These are phyloP conservation scores for Drosophila helvetica DNA, from an alignment of 2,888 invertebrate species.

Conservation along the genomic window DNA sequence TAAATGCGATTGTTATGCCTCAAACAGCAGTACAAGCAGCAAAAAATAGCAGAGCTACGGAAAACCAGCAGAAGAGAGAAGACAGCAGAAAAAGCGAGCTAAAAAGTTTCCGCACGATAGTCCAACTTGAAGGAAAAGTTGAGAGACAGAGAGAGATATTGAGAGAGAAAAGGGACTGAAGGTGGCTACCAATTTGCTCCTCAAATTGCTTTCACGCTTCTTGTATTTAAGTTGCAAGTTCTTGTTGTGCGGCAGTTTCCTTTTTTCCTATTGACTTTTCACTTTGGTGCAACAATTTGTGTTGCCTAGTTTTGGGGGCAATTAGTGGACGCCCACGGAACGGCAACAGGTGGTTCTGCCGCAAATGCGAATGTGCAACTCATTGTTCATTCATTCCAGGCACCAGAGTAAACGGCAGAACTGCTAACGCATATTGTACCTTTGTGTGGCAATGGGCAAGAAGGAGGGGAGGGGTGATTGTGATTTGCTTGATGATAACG, in stretches of 20 bases:
- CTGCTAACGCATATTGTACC: slow-evolving; percentile 12
- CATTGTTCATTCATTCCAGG: slow-evolving; percentile 71
- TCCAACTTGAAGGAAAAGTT: slow-evolving; percentile 75
- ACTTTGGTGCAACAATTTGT: slow-evolving; percentile 44
- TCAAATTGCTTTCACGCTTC: slow-evolving; percentile 50
- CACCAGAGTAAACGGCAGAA: slow-evolving; percentile 27
- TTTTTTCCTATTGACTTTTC: slow-evolving; percentile 56
- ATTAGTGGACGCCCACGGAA: slow-evolving; percentile 50
- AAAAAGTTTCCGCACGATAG: slow-evolving; percentile 46
- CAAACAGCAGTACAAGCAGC: slow-evolving; percentile 43
- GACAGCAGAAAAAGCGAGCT: slow-evolving; percentile 22
- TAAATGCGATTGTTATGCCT: slow-evolving; percentile 75
- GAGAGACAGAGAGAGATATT: slow-evolving; percentile 50
- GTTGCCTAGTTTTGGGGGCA: slow-evolving; percentile 61
- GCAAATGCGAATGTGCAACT: slow-evolving; percentile 41
- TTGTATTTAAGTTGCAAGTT: slow-evolving; percentile 69
- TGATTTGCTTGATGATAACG: slow-evolving; percentile 40
- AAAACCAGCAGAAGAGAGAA: slow-evolving; percentile 1
- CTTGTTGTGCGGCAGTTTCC: slow-evolving; percentile 27
- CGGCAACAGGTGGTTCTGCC: slow-evolving; percentile 59
- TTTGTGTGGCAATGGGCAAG: background rate
- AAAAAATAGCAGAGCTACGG: slow-evolving; percentile 16
- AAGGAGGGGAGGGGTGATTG: slow-evolving; percentile 6
- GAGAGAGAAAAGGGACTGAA: background rate
- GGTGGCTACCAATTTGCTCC: slow-evolving; percentile 27